Base-by-base conservation (phyloP, 30 jellyfish, hydroid and myxozoan genomes). In the Rhopilema esculentum region DNA sequence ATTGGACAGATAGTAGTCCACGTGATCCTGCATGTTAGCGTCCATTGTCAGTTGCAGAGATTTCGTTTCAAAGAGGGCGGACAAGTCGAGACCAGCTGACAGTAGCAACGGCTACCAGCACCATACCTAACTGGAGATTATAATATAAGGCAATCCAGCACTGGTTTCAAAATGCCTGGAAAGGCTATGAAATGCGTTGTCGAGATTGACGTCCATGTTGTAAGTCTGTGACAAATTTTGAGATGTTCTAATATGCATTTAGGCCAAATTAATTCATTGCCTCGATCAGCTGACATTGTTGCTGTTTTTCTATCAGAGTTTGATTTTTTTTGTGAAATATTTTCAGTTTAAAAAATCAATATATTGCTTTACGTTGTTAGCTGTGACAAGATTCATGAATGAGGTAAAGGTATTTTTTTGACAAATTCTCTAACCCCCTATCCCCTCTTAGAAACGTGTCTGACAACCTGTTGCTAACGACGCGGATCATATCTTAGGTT, bases 101-200 rank as follows among this genome's bases (percentile, higher is more conserved):
- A 0, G 85, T 26, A 0, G 27, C 31, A 26, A 26, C 1, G 27
- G 74, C 1, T 26, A 20, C 27, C 63, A 24, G 33, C 28, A 26
- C 65, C 62, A 71, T 71, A 27, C 40, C 18, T 0, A 71, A 71
- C 64, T 53, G 26, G 62, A 62, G 24, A 31, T 20, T 26, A 1
- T 26, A 16, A 71, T 1, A 7, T 63, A 7, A 63, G 69, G 20
- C 66, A 79, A 23, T 68, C 30, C 65, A 16, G 21, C 51, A 21
- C 77, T 50, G 49, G 12, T 40, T 8, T 50, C 69, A 92, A 86
- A 62, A 94, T 94, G 99, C 99, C 99, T 51, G 87, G 99, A 66
- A 94, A 94, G 77, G 99, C 99, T 8, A 94, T 94, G 93, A 94
- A 80, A 85, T 94, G 97, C 80, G 91, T 94, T 52, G 93, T 94